These are phyloP conservation scores for Podarcis lilfordi DNA, from an alignment of 2,797 vertebrate genomes.

Conservation along the genomic window DNA sequence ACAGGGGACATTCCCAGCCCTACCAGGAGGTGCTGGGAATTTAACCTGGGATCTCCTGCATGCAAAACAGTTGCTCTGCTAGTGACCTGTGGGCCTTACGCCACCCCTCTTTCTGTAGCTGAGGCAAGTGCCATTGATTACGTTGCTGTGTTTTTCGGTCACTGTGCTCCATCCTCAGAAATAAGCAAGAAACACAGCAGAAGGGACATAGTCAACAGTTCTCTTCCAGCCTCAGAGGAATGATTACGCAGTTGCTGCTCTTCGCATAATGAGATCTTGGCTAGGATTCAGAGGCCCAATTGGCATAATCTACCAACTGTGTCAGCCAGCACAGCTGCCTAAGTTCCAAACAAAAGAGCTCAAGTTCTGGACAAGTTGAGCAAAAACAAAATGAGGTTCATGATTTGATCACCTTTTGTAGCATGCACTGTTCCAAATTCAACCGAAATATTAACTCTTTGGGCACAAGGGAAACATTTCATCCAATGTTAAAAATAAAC, in stretches of 20 bases:
- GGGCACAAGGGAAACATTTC: not conserved
- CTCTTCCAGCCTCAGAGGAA: conserved; percentile 10
- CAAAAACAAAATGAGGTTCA: conserved; percentile 39
- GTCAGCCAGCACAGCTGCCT: conserved; percentile 15
- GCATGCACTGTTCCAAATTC: conserved; percentile 23
- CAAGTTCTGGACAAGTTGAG: conserved; percentile 38
- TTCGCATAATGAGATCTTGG: conserved; percentile 39
- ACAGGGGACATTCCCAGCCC: too few species aligned
- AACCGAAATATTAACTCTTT: not conserved
- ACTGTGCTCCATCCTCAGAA: not conserved
- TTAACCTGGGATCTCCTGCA: too few species aligned
- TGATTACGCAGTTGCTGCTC: not conserved
- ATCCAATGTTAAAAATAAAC: conserved; percentile 19
- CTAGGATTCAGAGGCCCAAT: conserved; percentile 2
- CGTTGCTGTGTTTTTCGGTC: not conserved
- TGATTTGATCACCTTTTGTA: conserved; percentile 33
- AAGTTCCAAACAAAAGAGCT: conserved; percentile 17
- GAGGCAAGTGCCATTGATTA: not conserved
- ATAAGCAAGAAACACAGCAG: not conserved
- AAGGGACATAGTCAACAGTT: conserved; percentile 15
- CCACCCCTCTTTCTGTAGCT: not conserved
- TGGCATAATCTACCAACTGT: conserved; percentile 14
- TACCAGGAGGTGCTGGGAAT: too few species aligned
- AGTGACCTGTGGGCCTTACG: too few species aligned
- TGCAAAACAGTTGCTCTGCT: too few species aligned